Percentiles rank a stretch among this genome's conserved stretches.
phyloP scores from a whole-genome alignment of 2,113 vertebrate genomes.

The Indri indri region DNA sequence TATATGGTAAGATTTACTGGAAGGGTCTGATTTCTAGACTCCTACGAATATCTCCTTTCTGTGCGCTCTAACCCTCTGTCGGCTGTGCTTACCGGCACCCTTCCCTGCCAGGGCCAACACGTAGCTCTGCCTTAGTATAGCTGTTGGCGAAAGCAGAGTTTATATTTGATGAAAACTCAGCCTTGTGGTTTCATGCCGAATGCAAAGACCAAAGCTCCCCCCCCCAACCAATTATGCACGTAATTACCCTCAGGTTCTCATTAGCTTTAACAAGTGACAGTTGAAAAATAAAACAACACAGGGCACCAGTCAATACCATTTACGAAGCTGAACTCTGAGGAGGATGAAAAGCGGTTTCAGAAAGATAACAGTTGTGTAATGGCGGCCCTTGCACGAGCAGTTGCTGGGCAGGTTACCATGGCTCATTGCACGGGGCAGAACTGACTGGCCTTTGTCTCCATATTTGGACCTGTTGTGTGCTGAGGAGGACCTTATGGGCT shows the following conservation, averaged over 20 bases:
- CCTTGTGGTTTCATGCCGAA: constrained; percentile 1
- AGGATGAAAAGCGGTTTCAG: not conserved
- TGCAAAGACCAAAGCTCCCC: not conserved
- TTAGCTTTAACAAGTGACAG: not conserved
- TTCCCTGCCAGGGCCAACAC: not conserved
- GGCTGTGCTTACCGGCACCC: not conserved
- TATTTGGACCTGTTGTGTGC: not conserved
- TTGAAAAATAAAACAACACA: not conserved
- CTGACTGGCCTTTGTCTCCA: not conserved
- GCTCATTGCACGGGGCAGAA: rapidly evolving
- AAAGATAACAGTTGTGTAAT: rapidly evolving
- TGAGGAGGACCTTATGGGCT: not conserved
- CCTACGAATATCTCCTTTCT: not conserved
- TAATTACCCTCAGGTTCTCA: not conserved
- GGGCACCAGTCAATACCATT: not conserved
- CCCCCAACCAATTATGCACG: not conserved
- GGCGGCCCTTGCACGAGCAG: not conserved
- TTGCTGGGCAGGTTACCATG: not conserved
- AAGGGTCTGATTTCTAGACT: not conserved
- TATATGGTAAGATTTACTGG: rapidly evolving
- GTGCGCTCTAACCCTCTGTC: rapidly evolving
- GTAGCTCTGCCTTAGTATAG: not conserved
- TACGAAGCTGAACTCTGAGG: not conserved
- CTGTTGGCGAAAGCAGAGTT: not conserved
- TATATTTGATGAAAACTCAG: not conserved